Evolutionary conservation across 1,140 invertebrate species (phyloP), one percentile per base, ranked within the genome.

Genomic region (Chelonus insularis): DNA sequence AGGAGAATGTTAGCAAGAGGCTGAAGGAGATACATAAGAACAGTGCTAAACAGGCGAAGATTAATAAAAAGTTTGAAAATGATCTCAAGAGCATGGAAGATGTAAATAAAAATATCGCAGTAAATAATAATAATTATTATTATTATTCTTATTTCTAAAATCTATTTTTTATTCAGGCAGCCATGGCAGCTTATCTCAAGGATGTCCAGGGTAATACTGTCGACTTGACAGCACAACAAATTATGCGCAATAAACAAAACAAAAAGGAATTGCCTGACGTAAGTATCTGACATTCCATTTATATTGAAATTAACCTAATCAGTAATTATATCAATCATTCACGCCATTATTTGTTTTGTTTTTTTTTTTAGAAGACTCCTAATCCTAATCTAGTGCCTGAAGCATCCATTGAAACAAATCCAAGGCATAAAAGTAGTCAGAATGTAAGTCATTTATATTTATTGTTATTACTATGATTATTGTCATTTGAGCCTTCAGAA

Each of bases 81-180:
- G 89, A 95, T 43, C 86, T 97, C 64, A 87, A 88, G 60, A 90
- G 91, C 80, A 96, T 98, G 90, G 94, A 98, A 83, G 87, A 86
- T 71, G 88, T 89, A 75, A 66, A 64, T 68, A 18, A 36, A 57
- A 20, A 51, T 59, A 9, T 57, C 16, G 9, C 5, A 12, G 41
- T 16, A 29, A 9, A 32, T 41, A 41, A 45, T 12, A 29, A 29
- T 23, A 34, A 56, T 64, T 60, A 8, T 7, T 14, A 50, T 37
- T 20, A 25, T 57, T 39, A 3, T 34, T 48, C 12, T 41, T 14
- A 12, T 57, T 3, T 52, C 9, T n/a, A 12, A 32, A 56, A 16
- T 41, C 43, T 21, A 16, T 51, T 60, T 54, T 9, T 59, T 56
- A 68, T 74, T 65, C 57, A 87, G 71, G 91, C 89, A 4, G 93